Percentiles rank a stretch among this genome's conserved stretches.
These are phyloP conservation scores for Nixonia krombeini DNA, from an alignment of 1,140 invertebrate genomes.

Conservation along the genomic window DNA sequence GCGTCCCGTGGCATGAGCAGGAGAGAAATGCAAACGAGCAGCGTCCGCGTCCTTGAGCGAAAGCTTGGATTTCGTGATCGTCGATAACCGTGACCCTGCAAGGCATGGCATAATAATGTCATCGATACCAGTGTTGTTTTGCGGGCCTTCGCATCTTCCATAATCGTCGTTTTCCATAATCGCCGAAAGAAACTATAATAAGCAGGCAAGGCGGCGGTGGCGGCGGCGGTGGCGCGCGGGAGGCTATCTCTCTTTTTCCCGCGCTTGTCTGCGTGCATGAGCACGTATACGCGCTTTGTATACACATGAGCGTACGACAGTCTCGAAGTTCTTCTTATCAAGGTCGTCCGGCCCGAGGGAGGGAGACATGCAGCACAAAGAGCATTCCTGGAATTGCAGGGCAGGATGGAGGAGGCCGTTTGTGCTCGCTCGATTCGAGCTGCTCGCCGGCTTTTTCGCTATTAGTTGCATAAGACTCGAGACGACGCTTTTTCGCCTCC, in stretches of 20 bases:
- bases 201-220: no score
- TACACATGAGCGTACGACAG: conserved; percentile 33
- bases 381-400: conserved; percentile 65
- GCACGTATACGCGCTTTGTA: conserved; percentile 20
- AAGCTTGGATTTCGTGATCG: not conserved
- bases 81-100: no score
- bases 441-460: conserved; percentile 35
- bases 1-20: not conserved
- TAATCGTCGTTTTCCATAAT: conserved; percentile 34
- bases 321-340: conserved; percentile 50
- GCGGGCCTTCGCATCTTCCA: conserved; percentile 3
- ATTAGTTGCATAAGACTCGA: conserved; percentile 60
- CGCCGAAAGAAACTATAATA: no score
- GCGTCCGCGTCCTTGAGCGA: not conserved
- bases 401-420: conserved; percentile 31
- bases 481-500: conserved; percentile 59
- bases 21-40: not conserved
- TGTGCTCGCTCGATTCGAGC: conserved; percentile 20
- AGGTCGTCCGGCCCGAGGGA: conserved; percentile 52
- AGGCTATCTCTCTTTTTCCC: no score
- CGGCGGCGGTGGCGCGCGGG: no score
- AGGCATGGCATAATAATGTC: no score
- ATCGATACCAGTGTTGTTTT: not conserved
- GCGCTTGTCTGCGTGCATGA: no score
- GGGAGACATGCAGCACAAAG: conserved; percentile 58